A percentile compares a stretch with the other conserved stretches of the same genome.
These are phyloP conservation scores for Echeneis naucrates DNA, from an alignment of 2,797 vertebrate genomes.

Conservation along the genomic window DNA sequence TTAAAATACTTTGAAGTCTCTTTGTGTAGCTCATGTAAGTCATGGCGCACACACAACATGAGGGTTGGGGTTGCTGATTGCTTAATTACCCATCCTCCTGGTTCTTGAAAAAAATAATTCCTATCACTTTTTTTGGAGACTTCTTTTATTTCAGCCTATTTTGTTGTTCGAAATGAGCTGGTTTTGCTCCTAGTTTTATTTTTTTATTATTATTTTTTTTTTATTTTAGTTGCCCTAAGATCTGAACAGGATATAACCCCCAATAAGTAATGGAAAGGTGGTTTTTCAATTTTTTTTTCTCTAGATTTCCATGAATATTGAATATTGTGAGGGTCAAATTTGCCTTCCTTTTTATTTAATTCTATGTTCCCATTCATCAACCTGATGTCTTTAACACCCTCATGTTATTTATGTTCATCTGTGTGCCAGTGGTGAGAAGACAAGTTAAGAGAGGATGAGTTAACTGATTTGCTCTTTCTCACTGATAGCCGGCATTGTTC, in stretches of 20 bases:
- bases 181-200: no score
- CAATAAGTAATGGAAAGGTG: background rate
- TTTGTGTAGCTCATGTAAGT: background rate
- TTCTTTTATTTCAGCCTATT: background rate
- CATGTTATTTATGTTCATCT: slow-evolving; percentile 6
- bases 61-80: no score
- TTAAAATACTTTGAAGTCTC: background rate
- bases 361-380: slow-evolving; percentile 10
- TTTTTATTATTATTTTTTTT: background rate
- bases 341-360: background rate
- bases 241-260: background rate
- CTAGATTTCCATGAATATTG: background rate
- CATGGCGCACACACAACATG: background rate
- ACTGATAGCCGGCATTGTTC: no score
- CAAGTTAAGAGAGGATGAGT: background rate
- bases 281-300: background rate
- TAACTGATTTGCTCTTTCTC: no score
- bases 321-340: background rate
- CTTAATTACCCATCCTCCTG: no score
- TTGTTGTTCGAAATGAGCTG: background rate
- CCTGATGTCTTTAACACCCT: background rate
- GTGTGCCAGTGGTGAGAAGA: background rate
- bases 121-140: background rate
- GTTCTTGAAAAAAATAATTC: background rate
- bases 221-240: background rate